Conservation (phyloP, 2,797 vertebrate species). For the Rhyacichthys aspro region DNA sequence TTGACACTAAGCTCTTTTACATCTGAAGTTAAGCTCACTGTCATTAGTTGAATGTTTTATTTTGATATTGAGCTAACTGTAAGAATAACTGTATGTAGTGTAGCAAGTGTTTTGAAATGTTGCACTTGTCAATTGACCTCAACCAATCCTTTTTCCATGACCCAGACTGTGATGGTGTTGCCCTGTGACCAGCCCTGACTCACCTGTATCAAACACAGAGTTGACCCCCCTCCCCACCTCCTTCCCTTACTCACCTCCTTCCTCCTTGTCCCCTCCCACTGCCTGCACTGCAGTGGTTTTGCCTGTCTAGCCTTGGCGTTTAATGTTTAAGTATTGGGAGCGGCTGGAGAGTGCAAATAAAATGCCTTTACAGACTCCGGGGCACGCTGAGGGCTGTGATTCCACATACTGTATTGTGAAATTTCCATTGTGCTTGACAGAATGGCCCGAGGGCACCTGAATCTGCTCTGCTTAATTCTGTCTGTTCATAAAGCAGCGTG, state of each 20-base stretch:
- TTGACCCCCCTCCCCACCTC: conserved; percentile 39
- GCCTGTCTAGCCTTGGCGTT: conserved; percentile 82
- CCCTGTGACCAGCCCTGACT: conserved; percentile 60
- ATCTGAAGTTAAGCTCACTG: no score
- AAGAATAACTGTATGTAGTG: no score
- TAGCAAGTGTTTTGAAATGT: conserved; percentile 6
- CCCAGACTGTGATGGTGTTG: conserved; percentile 54
- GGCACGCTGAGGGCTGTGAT: conserved; percentile 78
- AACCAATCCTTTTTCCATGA: conserved; percentile 54
- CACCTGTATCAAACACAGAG: conserved; percentile 63
- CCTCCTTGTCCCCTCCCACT: conserved; percentile 55
- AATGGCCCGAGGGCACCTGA: conserved; percentile 56
- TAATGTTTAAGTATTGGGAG: conserved; percentile 88
- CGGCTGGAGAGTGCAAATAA: conserved; percentile 84
- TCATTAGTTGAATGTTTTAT: no score
- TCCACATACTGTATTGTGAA: conserved; percentile 83
- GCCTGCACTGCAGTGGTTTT: conserved; percentile 74
- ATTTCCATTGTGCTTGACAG: conserved; percentile 76
- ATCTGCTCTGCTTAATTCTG: conserved; percentile 50
- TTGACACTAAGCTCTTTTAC: no score
- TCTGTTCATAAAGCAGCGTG: conserved; percentile 47
- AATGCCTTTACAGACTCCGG: conserved; percentile 80
- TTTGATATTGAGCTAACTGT: no score
- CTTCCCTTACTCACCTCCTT: conserved; percentile 66
- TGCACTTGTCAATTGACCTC: conserved; percentile 17